Conservation (phyloP, 2,797 vertebrate species). For the Sebastes taczanowskii region DNA sequence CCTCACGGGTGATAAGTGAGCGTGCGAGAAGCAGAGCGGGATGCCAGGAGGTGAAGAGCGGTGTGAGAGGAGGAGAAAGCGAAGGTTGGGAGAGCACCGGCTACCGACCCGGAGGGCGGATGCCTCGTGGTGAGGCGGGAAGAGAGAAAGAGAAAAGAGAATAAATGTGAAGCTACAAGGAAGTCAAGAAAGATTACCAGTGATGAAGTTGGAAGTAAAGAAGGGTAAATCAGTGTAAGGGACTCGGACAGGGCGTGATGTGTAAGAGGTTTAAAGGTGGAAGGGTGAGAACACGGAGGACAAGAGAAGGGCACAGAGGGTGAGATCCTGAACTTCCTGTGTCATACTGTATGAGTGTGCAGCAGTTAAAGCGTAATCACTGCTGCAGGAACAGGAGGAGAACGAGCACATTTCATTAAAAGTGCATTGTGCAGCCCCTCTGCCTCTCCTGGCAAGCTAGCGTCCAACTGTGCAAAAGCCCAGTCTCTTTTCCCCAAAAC, state of each 20-base stretch:
- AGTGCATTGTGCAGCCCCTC: constrained; percentile 10
- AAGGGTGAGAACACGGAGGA: constrained; percentile 1
- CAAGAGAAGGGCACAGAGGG: background rate
- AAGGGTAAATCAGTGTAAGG: constrained; percentile 10
- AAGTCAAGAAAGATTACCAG: constrained; percentile 32
- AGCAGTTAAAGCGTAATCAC: background rate
- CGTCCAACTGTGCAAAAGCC: constrained; percentile 17
- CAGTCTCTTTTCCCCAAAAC: constrained; percentile 15
- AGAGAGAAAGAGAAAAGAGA: constrained; percentile 1
- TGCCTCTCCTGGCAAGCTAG: constrained; percentile 33
- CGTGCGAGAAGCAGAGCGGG: constrained; percentile 8
- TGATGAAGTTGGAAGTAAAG: constrained; percentile 1
- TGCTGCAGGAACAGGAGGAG: constrained; percentile 10
- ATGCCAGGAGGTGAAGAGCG: constrained; percentile 21
- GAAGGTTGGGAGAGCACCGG: constrained; percentile 18
- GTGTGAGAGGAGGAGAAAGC: background rate
- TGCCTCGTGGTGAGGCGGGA: background rate
- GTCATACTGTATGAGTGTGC: background rate
- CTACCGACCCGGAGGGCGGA: constrained; percentile 12
- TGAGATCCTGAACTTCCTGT: background rate
- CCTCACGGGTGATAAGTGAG: constrained; percentile 17
- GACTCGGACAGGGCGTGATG: background rate
- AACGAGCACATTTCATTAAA: constrained; percentile 25
- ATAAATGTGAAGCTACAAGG: constrained; percentile 31
- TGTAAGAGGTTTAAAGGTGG: constrained; percentile 28